Base-by-base conservation (phyloP, 1,140 invertebrate genomes). In the Heliconius hermathena region DNA sequence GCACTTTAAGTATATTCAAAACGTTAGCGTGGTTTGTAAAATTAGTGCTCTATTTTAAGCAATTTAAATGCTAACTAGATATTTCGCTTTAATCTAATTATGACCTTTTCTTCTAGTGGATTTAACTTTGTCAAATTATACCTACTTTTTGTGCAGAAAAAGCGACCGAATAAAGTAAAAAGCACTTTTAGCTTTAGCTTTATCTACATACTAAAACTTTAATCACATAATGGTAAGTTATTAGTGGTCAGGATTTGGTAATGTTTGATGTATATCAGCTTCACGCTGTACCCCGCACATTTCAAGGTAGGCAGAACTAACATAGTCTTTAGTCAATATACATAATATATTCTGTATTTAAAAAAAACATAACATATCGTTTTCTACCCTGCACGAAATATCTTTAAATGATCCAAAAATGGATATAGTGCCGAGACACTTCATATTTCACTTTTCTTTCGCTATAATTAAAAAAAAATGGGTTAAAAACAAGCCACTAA, bases 111-210 rank as follows among this genome's bases (percentile, higher is more conserved):
- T 60, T 60, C 3, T 60, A 60, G n/a, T 22, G 8, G n/a, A 60
- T 60, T 60, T 60, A 60, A 60, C 54, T 60, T 60, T 60, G 54
- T 60, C 54, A 60, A 60, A 60, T 60, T 60, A 60, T n/a, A n/a
- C 6, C 33, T 36, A 36, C n/a, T 60, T 26, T 60, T 60, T 22
- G n/a, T 60, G 8, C 54, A 60, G 54, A 22, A 60, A 60, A 60
- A 22, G 49, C 22, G n/a, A 60, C 4, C 22, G n/a, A 60, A 60
- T 60, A 60, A 9, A n/a, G 54, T 60, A 11, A 22, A 60, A n/a
- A 46, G 13, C 16, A 46, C 41, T 46, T 46, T 46, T 16, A 46
- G 41, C 41, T 54, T 54, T 2, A 54, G 41, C 41, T 54, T 54
- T 6, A 54, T 18, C 52, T n/a, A n/a, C 20, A 22, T 60, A 22